Evolutionary conservation across 1,140 invertebrate species (phyloP), one percentile per base, ranked within the genome.

Genomic region (Drosophila navojoa): DNA sequence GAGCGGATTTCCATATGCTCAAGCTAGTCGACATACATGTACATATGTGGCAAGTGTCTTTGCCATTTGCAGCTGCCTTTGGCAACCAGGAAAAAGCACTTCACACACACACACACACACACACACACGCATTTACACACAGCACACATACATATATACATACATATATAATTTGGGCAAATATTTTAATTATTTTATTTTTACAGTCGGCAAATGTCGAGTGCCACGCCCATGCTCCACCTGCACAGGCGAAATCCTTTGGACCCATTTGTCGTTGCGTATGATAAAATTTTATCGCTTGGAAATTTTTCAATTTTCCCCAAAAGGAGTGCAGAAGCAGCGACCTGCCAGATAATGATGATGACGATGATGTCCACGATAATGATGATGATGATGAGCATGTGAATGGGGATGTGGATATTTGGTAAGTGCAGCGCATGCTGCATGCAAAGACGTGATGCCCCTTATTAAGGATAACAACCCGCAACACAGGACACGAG

Each of bases 291-390:
- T 86, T 82, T 86, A 86, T 86, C 64, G 82, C 62, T 87, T 77
- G 82, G 79, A 87, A 87, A 87, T 81, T 87, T 81, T 87, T 86
- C 81, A 86, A 86, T 86, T 86, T 86, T 66, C 68, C 64, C 68
- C 63, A 50, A 62, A 19, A 71, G 38, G 53, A 45, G 59, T 60
- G 64, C 29, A 35, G n/a, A 10, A 40, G 50, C 19, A 16, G 42
- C 10, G 5, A 13, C 38, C 42, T 35, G 10, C 59, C 32, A 10
- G 68, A 15, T 57, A n/a, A n/a, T 45, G n/a, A 16, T 58, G 49
- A n/a, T 52, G 25, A 71, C n/a, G 9, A 61, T 25, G 49, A 44
- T 44, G 29, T 5, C 27, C 4, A 67, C 71, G 77, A 53, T 25
- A 38, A 35, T 16, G 25, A 35, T 16, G 15, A 40, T 50, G 47